Evolutionary conservation across 2,888 invertebrate species (phyloP).

Genomic region (Odontocolon sp.): DNA sequence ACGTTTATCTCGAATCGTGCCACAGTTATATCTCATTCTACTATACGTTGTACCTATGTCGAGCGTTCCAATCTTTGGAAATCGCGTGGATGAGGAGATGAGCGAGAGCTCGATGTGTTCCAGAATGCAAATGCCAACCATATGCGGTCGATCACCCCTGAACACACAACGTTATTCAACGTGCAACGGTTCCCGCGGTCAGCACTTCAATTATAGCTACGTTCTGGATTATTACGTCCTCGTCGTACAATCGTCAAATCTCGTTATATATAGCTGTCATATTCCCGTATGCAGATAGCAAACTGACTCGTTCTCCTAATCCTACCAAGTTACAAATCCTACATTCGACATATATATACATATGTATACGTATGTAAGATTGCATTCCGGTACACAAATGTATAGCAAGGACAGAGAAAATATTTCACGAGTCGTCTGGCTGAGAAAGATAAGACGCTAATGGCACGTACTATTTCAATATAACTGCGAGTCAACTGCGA

Average conservation of each 20-base stretch:
- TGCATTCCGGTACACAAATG: conserved; percentile 28
- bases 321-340: not conserved
- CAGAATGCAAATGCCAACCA: conserved; percentile 38
- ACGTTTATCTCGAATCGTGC: conserved; percentile 24
- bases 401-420: conserved; percentile 40
- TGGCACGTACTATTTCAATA: conserved; percentile 73
- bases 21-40: not conserved
- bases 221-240: conserved; percentile 35
- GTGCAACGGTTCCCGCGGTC: conserved; percentile 7
- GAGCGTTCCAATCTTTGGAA: conserved; percentile 39
- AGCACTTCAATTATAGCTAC: conserved; percentile 26
- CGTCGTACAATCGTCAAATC: conserved; percentile 11
- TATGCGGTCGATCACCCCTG: conserved; percentile 6
- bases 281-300: not conserved
- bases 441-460: conserved; percentile 74
- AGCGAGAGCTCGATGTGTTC: conserved; percentile 23
- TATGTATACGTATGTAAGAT: not conserved
- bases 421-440: conserved; percentile 71
- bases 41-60: not conserved
- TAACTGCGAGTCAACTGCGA: conserved; percentile 64
- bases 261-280: not conserved
- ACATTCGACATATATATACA: not conserved
- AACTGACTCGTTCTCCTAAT: not conserved
- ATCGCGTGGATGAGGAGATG: conserved; percentile 27
- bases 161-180: conserved; percentile 28